Conservation (phyloP, 1,140 invertebrate species). For the Caenorhabditis remanei region DNA sequence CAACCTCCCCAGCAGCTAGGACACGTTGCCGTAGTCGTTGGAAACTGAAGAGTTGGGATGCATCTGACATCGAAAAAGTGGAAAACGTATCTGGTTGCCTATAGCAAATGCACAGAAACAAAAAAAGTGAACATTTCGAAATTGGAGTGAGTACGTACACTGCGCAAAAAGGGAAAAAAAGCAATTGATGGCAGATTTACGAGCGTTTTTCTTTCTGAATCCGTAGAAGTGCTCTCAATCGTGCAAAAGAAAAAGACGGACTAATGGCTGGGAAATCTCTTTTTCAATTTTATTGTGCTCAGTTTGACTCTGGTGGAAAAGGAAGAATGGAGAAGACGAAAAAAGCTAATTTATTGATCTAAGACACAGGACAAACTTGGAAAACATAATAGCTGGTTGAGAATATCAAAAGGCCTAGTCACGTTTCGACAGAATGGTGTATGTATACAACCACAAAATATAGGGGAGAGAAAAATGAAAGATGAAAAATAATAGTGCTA, state of each 20-base stretch:
- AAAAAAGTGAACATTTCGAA: conserved; percentile 35
- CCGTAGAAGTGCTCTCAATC: neutral
- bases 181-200: conserved; percentile 51
- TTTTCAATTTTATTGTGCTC: neutral
- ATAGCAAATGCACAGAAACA: neutral
- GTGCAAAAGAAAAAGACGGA: neutral
- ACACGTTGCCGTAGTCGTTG: no score
- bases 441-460: no score
- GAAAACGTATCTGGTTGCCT: conserved; percentile 9
- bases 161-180: conserved; percentile 12
- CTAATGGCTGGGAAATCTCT: conserved; percentile 33
- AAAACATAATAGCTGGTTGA: no score
- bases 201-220: conserved; percentile 26
- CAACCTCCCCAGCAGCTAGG: no score
- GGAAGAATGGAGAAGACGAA: neutral
- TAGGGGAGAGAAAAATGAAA: no score
- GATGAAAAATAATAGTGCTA: no score
- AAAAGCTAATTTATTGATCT: neutral
- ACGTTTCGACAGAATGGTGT: no score
- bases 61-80: neutral
- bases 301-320: neutral
- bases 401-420: no score
- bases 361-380: neutral
- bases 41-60: no score
- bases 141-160: conserved; percentile 1